Conservation (phyloP, 2,888 invertebrate species). For the Sarcophaga variegata region DNA sequence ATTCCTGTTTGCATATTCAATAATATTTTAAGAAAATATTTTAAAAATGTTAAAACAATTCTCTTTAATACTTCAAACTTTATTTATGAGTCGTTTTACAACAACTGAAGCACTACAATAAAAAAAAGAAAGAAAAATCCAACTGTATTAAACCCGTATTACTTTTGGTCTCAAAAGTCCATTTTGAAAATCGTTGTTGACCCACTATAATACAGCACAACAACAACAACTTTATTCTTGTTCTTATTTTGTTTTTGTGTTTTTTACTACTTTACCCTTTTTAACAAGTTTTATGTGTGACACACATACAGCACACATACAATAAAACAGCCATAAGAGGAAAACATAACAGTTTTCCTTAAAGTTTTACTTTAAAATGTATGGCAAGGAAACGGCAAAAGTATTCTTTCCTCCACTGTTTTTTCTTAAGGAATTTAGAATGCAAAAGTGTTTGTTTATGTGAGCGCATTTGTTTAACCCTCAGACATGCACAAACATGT, state of each 20-base stretch:
- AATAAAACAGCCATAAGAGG: slow-evolving; percentile 24
- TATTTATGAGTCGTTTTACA: too few relatives aligned
- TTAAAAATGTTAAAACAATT: too few relatives aligned
- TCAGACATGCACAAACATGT: too few relatives aligned
- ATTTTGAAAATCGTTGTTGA: slow-evolving; percentile 50
- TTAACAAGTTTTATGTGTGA: slow-evolving; percentile 38
- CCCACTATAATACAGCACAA: slow-evolving; percentile 25
- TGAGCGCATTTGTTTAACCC: too few relatives aligned
- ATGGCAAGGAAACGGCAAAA: slow-evolving; percentile 52
- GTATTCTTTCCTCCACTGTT: slow-evolving; percentile 31
- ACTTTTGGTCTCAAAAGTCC: slow-evolving; percentile 51
- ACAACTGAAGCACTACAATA: not conserved
- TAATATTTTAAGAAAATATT: too few relatives aligned
- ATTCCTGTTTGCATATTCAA: too few relatives aligned
- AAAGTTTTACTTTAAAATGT: slow-evolving; percentile 48
- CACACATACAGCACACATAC: slow-evolving; percentile 2
- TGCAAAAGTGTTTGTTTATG: slow-evolving; percentile 1
- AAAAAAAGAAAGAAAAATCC: not conserved
- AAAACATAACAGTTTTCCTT: slow-evolving; percentile 54
- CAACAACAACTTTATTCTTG: not conserved
- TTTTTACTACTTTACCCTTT: slow-evolving; percentile 17
- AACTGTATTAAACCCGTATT: not conserved
- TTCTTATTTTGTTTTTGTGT: not conserved
- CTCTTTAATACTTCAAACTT: too few relatives aligned
- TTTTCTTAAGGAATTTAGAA: not conserved